Base-by-base conservation (phyloP, 1,140 invertebrate species). In the Achatina immaculata region DNA sequence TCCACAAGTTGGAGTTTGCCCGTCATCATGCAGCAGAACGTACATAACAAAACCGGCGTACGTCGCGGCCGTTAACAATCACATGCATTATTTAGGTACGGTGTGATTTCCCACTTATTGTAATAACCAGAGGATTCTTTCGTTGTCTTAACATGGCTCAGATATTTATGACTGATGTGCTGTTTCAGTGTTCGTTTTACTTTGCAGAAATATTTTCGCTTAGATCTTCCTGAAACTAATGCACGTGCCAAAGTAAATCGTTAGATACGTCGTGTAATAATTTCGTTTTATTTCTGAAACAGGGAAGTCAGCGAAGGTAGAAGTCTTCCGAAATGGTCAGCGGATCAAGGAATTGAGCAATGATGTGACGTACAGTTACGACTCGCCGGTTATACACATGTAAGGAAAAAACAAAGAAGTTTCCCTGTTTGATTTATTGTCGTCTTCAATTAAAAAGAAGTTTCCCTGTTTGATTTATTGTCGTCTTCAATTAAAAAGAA, bases 241-340 rank as follows among this genome's bases (percentile, higher is more conserved):
- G 62, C n/a, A 6, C 11, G 31, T 65, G n/a, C 24, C 9, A 24
- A 65, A 14, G 24, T 28, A 28, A 34, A 28, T 11, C 7, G 24
- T 11, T 65, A 34, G 11, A 9, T 28, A 65, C n/a, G n/a, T 28
- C 31, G 24, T 62, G 58, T 34, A 28, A 9, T 7, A 62, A 7
- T 24, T 62, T 62, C 4, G 7, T 9, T 11, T 28, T 48, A 14
- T 16, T n/a, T 24, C 45, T 24, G 3, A 21, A 55, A 3, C 68
- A 85, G 83, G 83, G 71, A 31, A 43, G 45, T 48, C 74, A 36
- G 76, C 80, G 80, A 82, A 69, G 21, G 69, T 85, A 1, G 71
- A 85, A 21, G 65, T 81, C 14, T 83, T 76, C 69, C 77, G 83
- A 78, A 36, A 79, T 42, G 83, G 82, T 1, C n/a, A 31, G 9